Percentiles rank a stretch among this genome's conserved stretches.
Conservation (phyloP, 2,113 vertebrate genomes). For the Siphamia tubifer region DNA sequence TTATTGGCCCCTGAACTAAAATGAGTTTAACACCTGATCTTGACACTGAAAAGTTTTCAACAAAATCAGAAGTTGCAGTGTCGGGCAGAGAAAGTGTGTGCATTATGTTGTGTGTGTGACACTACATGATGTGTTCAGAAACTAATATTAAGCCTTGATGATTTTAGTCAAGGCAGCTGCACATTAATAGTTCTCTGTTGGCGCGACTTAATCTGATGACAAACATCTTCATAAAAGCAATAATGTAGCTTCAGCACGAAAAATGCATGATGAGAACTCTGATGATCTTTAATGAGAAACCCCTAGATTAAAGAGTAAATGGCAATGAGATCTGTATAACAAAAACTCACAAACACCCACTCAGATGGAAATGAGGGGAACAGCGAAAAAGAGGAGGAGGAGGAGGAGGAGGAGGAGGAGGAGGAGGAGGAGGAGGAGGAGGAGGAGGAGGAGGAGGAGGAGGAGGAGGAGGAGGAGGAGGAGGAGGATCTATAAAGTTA, state of each 20-base stretch:
- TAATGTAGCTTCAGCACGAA: neutral
- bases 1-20: no score
- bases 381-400: neutral
- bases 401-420: neutral
- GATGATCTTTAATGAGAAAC: constrained; percentile 13
- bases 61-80: no score
- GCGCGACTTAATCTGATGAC: neutral
- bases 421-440: neutral
- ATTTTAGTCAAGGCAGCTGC: neutral
- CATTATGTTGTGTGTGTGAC: no score
- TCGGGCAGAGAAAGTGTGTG: no score
- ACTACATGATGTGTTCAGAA: no score
- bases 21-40: no score
- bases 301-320: constrained; percentile 4
- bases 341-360: neutral
- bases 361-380: neutral
- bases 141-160: no score
- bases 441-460: neutral
- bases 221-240: neutral
- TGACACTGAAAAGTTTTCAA: no score
- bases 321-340: neutral
- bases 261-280: neutral
- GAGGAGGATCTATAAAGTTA: no score
- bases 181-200: neutral
- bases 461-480: no score